Evolutionary conservation across 2,113 vertebrate genomes (phyloP), one percentile per base, ranked within the genome.

Genomic region (Dendropsophus ebraccatus): DNA sequence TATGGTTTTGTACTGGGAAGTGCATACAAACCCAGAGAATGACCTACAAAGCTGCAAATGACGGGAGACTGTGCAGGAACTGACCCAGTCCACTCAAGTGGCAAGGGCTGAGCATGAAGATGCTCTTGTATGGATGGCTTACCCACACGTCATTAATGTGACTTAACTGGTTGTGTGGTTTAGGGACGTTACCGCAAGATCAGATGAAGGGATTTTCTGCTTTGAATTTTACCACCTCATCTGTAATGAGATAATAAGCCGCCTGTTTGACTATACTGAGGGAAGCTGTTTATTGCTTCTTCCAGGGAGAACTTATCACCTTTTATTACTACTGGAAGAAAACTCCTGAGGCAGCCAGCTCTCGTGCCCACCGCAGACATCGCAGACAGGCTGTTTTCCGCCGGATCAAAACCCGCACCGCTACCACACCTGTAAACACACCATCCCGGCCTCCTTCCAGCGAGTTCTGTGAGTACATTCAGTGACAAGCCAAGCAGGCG

Each of bases 281-380:
- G 6, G 10, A 12, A 9, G 12, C 28, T 58, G 50, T 21, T 50
- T 25, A 49, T 84, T 88, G 81, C 90, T 25, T 82, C 86, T 89
- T 89, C 69, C 94, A 99, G 98, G 98, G 98, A 72, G 98, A 99
- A 78, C 92, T 99, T 83, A 99, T 99, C 87, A 99, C 98, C 83
- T 99, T 99, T 93, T 99, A 99, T 87, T 99, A 99, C 94, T 99
- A 99, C 90, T 99, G 98, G 98, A 99, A 99, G 95, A 99, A 99
- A 91, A 99, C 98, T 1, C 97, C 98, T 0, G 98, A 99, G 87
- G 98, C 98, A 0, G 97, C 98, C 72, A 98, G 97, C 90, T 99
- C 97, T 75, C 95, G 98, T 83, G 97, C 98, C 50, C 98, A 99
- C 88, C 98, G 98, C 62, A 91, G 98, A 90, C 98, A 99, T 90